A percentile compares a stretch with the other conserved stretches of the same genome.
Conservation (phyloP, 2,888 invertebrate species). For the Calliphora vomitoria region DNA sequence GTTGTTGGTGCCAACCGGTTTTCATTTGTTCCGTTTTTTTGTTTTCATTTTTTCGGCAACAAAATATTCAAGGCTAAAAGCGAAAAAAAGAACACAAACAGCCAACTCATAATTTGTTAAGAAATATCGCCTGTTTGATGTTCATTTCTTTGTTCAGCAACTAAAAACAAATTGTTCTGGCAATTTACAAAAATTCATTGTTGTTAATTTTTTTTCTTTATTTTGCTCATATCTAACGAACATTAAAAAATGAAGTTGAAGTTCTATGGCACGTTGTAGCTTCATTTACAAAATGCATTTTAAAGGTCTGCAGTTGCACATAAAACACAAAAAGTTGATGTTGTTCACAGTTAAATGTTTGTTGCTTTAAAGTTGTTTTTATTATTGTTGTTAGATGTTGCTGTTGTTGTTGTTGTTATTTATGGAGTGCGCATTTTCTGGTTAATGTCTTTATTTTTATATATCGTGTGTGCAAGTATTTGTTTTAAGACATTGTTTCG, state of each 20-base stretch:
- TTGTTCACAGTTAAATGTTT: conserved; percentile 11
- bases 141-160: conserved; percentile 10
- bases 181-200: conserved; percentile 53
- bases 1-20: not conserved
- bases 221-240: too few species aligned
- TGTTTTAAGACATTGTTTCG: conserved; percentile 27
- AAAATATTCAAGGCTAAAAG: conserved; percentile 57
- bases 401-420: conserved; percentile 61
- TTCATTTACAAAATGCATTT: conserved; percentile 24
- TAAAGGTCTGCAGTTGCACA: conserved; percentile 29
- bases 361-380: conserved; percentile 1
- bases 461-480: not conserved
- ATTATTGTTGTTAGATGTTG: conserved; percentile 3
- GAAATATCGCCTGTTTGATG: conserved; percentile 43
- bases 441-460: conserved; percentile 68
- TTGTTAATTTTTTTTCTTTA: not conserved
- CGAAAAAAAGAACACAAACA: conserved; percentile 1
- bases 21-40: conserved; percentile 19
- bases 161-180: conserved; percentile 41
- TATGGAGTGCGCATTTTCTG: conserved; percentile 68
- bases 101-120: conserved; percentile 60
- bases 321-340: conserved; percentile 27
- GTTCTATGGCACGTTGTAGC: not conserved
- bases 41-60: conserved; percentile 6
- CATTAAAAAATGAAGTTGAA: not conserved